These are phyloP conservation scores for Nothura maculosa DNA, from an alignment of 2,797 vertebrate species.

Conservation along the genomic window DNA sequence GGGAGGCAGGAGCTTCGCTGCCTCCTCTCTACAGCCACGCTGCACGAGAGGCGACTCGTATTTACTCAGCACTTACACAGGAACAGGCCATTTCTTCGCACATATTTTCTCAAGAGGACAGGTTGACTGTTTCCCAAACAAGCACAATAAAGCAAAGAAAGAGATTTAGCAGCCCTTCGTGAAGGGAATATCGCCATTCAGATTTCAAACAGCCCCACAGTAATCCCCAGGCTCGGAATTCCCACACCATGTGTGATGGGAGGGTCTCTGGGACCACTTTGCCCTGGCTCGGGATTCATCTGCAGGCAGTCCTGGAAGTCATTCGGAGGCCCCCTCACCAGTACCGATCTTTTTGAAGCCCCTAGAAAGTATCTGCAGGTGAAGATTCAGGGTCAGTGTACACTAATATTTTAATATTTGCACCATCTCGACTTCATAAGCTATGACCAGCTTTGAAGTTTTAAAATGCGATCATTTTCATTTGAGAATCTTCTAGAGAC, in stretches of 20 bases:
- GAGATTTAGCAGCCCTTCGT: not conserved
- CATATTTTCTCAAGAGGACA: not conserved
- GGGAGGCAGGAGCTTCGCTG: not conserved
- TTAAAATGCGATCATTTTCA: not conserved
- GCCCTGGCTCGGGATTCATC: not conserved
- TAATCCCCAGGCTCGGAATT: not conserved
- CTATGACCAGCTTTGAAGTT: conserved; percentile 52
- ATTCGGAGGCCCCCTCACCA: conserved; percentile 31
- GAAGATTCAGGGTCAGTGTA: conserved; percentile 33
- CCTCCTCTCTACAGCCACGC: not conserved
- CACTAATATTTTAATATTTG: conserved; percentile 40
- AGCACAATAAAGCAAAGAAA: not conserved
- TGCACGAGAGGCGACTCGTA: not conserved
- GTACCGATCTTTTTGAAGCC: conserved; percentile 33
- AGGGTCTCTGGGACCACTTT: conserved; percentile 14
- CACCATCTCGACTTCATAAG: conserved; percentile 41
- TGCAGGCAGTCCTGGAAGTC: conserved; percentile 50
- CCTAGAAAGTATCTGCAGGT: conserved; percentile 44
- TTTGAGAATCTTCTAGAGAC: not conserved
- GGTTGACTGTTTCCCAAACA: not conserved
- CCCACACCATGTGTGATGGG: not conserved
- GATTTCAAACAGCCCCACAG: not conserved
- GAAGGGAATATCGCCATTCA: not conserved
- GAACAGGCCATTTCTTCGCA: not conserved
- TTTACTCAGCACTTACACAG: not conserved